phyloP scores from a whole-genome alignment of 2,888 invertebrate species.

The Aethes cnicana region DNA sequence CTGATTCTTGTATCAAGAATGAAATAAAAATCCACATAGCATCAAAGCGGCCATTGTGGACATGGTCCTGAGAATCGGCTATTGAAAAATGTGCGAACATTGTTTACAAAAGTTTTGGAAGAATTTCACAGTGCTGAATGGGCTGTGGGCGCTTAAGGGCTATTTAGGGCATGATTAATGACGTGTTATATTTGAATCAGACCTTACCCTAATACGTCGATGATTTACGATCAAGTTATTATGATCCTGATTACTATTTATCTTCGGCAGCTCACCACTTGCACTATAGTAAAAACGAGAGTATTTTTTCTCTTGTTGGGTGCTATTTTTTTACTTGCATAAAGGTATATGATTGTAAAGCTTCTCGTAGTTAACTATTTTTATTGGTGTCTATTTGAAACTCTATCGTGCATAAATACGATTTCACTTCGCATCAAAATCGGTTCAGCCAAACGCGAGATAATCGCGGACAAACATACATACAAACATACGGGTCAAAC shows the following conservation, averaged over 20 bases:
- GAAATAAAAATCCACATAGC: constrained; percentile 18
- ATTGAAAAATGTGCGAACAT: constrained; percentile 65
- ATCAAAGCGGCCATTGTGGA: constrained; percentile 30
- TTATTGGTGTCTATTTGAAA: no score
- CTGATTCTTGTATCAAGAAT: no score
- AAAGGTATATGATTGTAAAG: no score
- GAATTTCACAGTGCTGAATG: constrained; percentile 65
- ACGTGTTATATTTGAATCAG: constrained; percentile 51
- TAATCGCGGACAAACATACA: no score
- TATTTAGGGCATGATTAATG: constrained; percentile 70
- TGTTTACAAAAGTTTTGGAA: constrained; percentile 46
- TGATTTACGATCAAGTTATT: constrained; percentile 50
- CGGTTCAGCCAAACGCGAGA: no score
- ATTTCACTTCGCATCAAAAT: no score
- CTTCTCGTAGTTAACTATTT: no score
- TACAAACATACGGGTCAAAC: no score
- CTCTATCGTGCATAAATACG: no score
- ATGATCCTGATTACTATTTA: constrained; percentile 25
- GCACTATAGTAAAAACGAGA: constrained; percentile 34
- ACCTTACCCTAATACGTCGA: constrained; percentile 38
- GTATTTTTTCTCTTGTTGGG: constrained; percentile 20
- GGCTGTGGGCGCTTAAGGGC: constrained; percentile 77
- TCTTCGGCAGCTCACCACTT: constrained; percentile 32
- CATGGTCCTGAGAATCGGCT: constrained; percentile 25
- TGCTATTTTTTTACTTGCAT: no score